Evolutionary conservation across 2,113 vertebrate species (phyloP).

Genomic region (Abramis brama): DNA sequence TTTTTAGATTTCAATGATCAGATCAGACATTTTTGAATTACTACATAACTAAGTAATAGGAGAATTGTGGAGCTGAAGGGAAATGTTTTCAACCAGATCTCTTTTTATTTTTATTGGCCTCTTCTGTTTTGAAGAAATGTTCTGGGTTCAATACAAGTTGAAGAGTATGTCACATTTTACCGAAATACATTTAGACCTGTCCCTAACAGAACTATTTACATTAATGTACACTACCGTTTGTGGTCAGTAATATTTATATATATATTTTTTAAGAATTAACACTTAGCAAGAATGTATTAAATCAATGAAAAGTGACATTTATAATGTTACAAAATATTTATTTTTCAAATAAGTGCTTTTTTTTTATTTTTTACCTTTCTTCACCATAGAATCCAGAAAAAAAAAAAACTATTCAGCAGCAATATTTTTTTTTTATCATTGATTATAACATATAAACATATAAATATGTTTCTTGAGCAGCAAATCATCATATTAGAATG

Average conservation of each 20-base stretch:
- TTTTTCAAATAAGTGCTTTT: background rate
- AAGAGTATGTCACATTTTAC: background rate
- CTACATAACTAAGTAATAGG: background rate
- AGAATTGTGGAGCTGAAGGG: background rate
- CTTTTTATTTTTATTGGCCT: background rate
- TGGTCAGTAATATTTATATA: too few relatives aligned
- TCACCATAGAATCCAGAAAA: background rate
- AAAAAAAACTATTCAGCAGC: too few relatives aligned
- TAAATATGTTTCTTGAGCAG: background rate
- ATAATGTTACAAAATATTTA: background rate
- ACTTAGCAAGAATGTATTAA: background rate
- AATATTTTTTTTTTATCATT: background rate
- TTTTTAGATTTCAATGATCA: slow-evolving; percentile 29
- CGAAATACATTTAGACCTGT: background rate
- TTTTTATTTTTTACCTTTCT: background rate
- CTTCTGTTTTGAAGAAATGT: background rate
- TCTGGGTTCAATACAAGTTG: background rate
- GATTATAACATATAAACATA: background rate
- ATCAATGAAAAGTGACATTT: background rate
- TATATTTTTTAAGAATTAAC: too few relatives aligned
- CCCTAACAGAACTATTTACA: background rate
- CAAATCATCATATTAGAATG: background rate
- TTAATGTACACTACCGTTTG: background rate
- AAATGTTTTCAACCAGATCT: background rate
- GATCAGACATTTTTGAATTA: background rate